Conservation (phyloP, 2,113 vertebrate genomes). For the Sakesphorus luctuosus region DNA sequence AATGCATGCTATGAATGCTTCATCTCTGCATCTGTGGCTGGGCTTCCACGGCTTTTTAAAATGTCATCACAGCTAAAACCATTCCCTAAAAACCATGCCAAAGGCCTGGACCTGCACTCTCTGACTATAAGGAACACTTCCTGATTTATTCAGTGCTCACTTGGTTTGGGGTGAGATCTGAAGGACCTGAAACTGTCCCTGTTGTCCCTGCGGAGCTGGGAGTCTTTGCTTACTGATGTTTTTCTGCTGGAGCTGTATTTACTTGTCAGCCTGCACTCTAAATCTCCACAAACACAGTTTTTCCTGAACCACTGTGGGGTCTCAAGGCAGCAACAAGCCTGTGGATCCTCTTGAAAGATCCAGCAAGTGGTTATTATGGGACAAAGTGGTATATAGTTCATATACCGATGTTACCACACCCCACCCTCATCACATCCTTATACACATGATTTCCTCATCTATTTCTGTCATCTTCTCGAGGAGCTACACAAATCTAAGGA, state of each 20-base stretch:
- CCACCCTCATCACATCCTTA: background rate
- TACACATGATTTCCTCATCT: background rate
- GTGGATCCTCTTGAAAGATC: background rate
- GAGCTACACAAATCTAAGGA: background rate
- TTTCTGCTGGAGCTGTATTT: background rate
- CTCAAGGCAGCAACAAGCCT: background rate
- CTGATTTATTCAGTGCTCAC: background rate
- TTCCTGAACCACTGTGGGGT: background rate
- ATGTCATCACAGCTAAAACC: background rate
- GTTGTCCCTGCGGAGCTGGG: background rate
- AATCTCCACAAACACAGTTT: background rate
- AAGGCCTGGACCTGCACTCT: background rate
- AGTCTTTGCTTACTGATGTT: background rate
- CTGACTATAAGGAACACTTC: background rate
- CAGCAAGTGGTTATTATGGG: background rate
- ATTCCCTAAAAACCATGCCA: background rate
- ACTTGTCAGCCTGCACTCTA: background rate
- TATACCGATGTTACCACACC: background rate
- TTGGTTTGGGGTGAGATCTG: background rate
- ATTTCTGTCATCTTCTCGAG: background rate
- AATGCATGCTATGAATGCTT: slow-evolving; percentile 30
- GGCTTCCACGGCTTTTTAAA: background rate
- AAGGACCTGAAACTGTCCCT: background rate
- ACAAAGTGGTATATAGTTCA: background rate
- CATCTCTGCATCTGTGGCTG: background rate